These are phyloP conservation scores for Micromussa lordhowensis DNA, from an alignment of 92 coral and sea anemone genomes.

Conservation along the genomic window DNA sequence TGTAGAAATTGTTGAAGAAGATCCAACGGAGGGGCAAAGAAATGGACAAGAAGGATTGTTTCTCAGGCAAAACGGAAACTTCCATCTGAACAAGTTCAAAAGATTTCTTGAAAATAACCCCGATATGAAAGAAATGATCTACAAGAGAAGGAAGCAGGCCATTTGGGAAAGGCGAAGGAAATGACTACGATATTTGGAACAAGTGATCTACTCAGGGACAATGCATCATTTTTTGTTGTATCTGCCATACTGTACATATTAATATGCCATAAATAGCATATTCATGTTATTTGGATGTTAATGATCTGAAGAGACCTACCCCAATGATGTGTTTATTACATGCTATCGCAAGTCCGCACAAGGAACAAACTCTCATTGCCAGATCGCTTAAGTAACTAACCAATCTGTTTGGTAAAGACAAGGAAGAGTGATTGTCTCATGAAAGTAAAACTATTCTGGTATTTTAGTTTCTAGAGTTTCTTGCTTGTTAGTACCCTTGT, in stretches of 20 bases:
- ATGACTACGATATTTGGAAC: not conserved
- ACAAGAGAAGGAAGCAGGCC: conserved; percentile 27
- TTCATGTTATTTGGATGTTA: too few relatives aligned
- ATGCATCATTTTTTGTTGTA: not conserved
- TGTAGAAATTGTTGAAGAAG: conserved; percentile 51
- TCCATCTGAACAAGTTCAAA: conserved; percentile 73
- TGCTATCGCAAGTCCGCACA: too few relatives aligned
- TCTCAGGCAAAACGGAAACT: conserved; percentile 79
- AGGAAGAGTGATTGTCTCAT: too few relatives aligned
- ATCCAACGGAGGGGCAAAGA: conserved; percentile 6
- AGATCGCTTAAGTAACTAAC: not conserved
- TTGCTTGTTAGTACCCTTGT: too few relatives aligned
- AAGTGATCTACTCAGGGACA: too few relatives aligned
- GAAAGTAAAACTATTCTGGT: not conserved
- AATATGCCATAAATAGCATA: not conserved
- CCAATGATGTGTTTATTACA: not conserved
- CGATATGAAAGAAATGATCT: conserved; percentile 24
- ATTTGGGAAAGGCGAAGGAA: conserved; percentile 25
- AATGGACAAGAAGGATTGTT: conserved; percentile 66
- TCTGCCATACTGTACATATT: not conserved
- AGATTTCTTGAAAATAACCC: conserved; percentile 63
- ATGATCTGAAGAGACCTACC: not conserved
- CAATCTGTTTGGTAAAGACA: not conserved
- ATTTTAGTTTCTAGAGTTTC: too few relatives aligned
- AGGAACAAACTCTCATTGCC: not conserved